These are phyloP conservation scores for Cuniculus paca DNA, from an alignment of 2,797 vertebrate genomes.

Conservation along the genomic window DNA sequence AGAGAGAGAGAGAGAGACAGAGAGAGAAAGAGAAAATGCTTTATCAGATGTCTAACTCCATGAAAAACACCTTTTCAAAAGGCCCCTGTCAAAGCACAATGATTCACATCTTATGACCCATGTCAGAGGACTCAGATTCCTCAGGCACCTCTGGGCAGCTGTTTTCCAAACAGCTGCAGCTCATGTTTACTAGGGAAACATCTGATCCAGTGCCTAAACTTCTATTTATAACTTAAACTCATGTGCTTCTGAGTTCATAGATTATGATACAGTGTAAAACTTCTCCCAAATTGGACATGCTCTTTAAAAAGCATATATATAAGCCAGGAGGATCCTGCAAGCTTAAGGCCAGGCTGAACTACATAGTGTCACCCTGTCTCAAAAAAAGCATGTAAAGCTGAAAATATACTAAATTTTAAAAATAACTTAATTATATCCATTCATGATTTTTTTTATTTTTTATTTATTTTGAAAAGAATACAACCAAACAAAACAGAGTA, in stretches of 20 bases:
- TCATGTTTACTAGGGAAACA: not conserved
- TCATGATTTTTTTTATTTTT: too few relatives aligned
- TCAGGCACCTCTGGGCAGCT: constrained; percentile 7
- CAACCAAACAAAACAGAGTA: too few relatives aligned
- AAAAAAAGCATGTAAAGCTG: not conserved
- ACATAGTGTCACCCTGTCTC: not conserved
- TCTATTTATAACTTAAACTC: constrained; percentile 40
- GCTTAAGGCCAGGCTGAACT: not conserved
- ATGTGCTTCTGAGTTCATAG: not conserved
- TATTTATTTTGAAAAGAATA: too few relatives aligned
- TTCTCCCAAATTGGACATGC: not conserved
- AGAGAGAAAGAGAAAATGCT: not conserved
- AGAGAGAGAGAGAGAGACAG: too few relatives aligned
- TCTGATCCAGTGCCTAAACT: not conserved
- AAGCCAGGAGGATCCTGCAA: not conserved
- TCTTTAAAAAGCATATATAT: not conserved
- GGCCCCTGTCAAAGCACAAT: not conserved
- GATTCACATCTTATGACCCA: not conserved
- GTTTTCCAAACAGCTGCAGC: not conserved
- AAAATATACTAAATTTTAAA: constrained; percentile 57
- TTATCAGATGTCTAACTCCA: constrained; percentile 49
- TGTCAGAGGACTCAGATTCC: not conserved
- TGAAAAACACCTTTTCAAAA: constrained; percentile 46
- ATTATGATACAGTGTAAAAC: not conserved
- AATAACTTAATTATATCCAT: constrained; percentile 5